Percentiles rank a stretch among this genome's conserved stretches.
These are phyloP conservation scores for Tapera naevia DNA, from an alignment of 2,797 vertebrate genomes.

Conservation along the genomic window DNA sequence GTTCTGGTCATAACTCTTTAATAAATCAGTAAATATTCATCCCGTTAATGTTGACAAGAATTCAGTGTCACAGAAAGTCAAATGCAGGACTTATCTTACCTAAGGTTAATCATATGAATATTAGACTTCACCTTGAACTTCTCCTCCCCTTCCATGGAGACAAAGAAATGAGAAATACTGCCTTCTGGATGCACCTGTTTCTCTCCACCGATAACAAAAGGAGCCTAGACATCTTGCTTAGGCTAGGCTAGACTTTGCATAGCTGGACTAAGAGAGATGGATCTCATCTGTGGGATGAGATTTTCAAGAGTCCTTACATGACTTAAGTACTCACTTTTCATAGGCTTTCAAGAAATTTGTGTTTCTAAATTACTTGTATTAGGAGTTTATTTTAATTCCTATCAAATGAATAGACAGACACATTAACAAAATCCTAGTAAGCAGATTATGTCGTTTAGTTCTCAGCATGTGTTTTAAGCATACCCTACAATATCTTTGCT, in stretches of 20 bases:
- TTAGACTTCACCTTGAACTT: neutral
- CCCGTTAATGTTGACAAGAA: neutral
- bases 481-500: neutral
- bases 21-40: neutral
- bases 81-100: neutral
- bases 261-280: neutral
- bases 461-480: neutral
- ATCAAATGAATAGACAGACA: neutral
- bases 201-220: neutral
- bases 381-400: neutral
- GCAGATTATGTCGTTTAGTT: neutral
- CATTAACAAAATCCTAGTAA: neutral
- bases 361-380: neutral
- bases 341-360: neutral
- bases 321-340: neutral
- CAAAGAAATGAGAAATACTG: neutral
- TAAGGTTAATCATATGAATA: neutral
- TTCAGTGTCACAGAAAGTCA: neutral
- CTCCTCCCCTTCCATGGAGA: neutral
- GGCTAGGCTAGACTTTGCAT: neutral
- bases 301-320: neutral
- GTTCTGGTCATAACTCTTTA: neutral
- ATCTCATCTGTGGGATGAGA: neutral
- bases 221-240: neutral
- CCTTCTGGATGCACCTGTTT: accelerated